A percentile compares a stretch with the other conserved stretches of the same genome.
Evolutionary conservation across 2,797 vertebrate genomes (phyloP).

Genomic region (Leucoraja ocellata): DNA sequence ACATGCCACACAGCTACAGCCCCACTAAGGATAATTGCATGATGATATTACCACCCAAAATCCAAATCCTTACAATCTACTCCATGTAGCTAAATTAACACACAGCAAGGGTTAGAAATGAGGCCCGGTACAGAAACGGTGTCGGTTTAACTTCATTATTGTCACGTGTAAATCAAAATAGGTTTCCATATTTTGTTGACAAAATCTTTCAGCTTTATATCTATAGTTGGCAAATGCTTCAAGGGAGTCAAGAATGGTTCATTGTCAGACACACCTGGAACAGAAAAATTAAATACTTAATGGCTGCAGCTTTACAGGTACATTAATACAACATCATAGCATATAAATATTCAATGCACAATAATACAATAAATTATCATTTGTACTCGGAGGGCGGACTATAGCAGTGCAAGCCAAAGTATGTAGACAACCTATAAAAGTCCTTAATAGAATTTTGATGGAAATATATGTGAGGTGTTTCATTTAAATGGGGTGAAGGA

Average conservation of each 20-base stretch:
- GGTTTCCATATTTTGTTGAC: not conserved
- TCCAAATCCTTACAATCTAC: not conserved
- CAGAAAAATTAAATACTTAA: too few relatives aligned
- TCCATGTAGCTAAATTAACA: not conserved
- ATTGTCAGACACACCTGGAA: too few relatives aligned
- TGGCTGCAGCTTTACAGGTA: too few relatives aligned
- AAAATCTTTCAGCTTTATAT: not conserved
- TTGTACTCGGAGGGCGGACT: too few relatives aligned
- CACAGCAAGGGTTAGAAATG: not conserved
- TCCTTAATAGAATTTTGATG: not conserved
- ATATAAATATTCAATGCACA: too few relatives aligned
- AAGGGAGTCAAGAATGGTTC: not conserved
- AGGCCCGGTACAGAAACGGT: not conserved
- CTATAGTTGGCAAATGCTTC: not conserved
- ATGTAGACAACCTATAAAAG: too few relatives aligned
- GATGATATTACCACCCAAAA: not conserved
- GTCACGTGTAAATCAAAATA: not conserved
- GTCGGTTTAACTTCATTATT: too few relatives aligned
- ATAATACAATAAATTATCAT: too few relatives aligned
- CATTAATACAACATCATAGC: too few relatives aligned
- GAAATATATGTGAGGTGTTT: not conserved
- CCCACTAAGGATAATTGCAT: not conserved
- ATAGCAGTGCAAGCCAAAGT: too few relatives aligned
- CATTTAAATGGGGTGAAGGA: not conserved
- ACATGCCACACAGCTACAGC: not conserved